Conservation (phyloP, 2,888 invertebrate species). For the Syrphus vitripennis region DNA sequence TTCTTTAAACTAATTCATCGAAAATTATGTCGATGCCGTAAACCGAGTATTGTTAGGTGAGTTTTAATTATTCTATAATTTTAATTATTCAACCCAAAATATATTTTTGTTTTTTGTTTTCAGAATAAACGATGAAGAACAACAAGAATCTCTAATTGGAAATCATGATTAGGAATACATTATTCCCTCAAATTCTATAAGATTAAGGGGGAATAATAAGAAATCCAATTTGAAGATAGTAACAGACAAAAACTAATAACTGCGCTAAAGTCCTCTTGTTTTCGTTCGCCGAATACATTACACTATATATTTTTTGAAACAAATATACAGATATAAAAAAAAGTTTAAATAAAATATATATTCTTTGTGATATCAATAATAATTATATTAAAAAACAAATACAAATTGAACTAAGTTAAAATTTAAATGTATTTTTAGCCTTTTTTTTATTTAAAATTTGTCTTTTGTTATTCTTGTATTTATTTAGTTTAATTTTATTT, state of each 20-base stretch:
- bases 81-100: neutral
- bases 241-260: neutral
- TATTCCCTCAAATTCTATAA: neutral
- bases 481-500: constrained; percentile 24
- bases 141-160: constrained; percentile 84
- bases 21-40: constrained; percentile 78
- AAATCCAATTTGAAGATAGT: neutral
- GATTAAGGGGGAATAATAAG: neutral
- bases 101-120: constrained; percentile 14
- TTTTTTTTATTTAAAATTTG: neutral
- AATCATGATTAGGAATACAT: constrained; percentile 75
- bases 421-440: constrained; percentile 32
- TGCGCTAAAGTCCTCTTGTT: constrained; percentile 49
- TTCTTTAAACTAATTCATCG: constrained; percentile 79
- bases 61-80: neutral
- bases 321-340: constrained; percentile 54
- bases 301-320: constrained; percentile 68
- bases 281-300: constrained; percentile 57
- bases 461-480: constrained; percentile 54
- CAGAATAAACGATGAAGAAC: constrained; percentile 84
- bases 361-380: constrained; percentile 69
- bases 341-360: constrained; percentile 46
- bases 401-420: constrained; percentile 28
- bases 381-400: constrained; percentile 17
- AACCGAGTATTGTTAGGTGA: constrained; percentile 79